Conservation (phyloP, 2,888 invertebrate genomes). For the Limenitis camilla region DNA sequence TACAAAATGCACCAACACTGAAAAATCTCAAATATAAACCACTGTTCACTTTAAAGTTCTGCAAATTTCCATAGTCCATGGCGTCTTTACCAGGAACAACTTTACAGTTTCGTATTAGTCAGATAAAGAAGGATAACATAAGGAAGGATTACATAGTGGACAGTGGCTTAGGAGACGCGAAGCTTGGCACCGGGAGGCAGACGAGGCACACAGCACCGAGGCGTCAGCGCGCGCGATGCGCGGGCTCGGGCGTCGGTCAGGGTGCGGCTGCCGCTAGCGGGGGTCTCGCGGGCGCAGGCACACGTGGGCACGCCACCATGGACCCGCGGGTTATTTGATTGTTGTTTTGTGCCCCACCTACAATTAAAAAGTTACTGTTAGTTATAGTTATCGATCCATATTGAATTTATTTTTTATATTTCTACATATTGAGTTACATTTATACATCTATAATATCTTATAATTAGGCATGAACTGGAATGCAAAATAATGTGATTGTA, state of each 20-base stretch:
- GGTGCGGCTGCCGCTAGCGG: constrained; percentile 66
- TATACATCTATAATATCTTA: too few species aligned
- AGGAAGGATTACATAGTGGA: constrained; percentile 13
- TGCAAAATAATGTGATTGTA: too few species aligned
- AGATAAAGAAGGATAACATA: not conserved
- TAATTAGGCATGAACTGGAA: too few species aligned
- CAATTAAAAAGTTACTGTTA: not conserved
- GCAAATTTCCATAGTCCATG: too few species aligned
- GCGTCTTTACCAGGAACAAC: too few species aligned
- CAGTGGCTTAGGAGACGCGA: constrained; percentile 21
- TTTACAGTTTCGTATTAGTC: too few species aligned
- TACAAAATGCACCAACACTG: constrained; percentile 24
- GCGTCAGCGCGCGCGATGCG: constrained; percentile 64
- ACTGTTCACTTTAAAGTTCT: not conserved
- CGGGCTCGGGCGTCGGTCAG: constrained; percentile 58
- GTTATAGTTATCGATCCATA: not conserved
- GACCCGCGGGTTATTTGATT: constrained; percentile 57
- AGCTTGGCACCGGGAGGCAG: constrained; percentile 51
- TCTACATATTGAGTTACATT: too few species aligned
- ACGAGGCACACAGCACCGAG: constrained; percentile 54
- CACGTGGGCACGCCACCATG: constrained; percentile 79
- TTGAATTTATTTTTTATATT: too few species aligned
- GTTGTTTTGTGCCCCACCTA: constrained; percentile 56
- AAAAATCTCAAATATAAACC: constrained; percentile 6
- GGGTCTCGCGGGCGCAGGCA: constrained; percentile 64